These are phyloP conservation scores for Drosophila lacteicornis DNA, from an alignment of 1,140 invertebrate genomes.

Conservation along the genomic window DNA sequence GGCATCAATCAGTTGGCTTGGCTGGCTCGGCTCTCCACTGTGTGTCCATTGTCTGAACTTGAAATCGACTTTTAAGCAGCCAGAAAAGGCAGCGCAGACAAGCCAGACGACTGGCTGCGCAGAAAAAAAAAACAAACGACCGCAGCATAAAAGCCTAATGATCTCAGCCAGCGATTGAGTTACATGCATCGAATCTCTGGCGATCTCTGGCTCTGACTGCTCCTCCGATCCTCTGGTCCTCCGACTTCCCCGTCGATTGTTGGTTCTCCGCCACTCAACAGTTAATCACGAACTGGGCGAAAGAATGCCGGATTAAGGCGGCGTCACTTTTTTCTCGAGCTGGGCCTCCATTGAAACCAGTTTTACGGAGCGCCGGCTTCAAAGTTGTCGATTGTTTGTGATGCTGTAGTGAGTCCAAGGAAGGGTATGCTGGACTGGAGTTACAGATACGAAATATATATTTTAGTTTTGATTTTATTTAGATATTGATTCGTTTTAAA, in stretches of 20 bases:
- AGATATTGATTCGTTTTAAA: too few relatives aligned
- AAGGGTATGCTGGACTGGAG: conserved; percentile 9
- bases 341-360: conserved; percentile 48
- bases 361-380: conserved; percentile 65
- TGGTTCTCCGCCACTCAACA: conserved; percentile 69
- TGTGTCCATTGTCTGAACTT: conserved; percentile 74
- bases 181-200: conserved; percentile 75
- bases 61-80: conserved; percentile 76
- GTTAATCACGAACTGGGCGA: conserved; percentile 76
- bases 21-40: conserved; percentile 4
- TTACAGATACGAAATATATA: background rate
- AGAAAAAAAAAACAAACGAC: conserved; percentile 38
- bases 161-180: conserved; percentile 79
- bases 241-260: conserved; percentile 9
- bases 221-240: conserved; percentile 9
- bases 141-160: conserved; percentile 81
- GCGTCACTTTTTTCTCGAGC: conserved; percentile 36
- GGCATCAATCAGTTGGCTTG: conserved; percentile 69
- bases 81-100: conserved; percentile 29
- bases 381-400: conserved; percentile 54
- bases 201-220: conserved; percentile 44
- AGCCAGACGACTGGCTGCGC: conserved; percentile 8
- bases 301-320: conserved; percentile 75
- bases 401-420: conserved; percentile 7
- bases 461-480: background rate